These are phyloP conservation scores for Ptilorrhoa leucosticta DNA, from an alignment of 2,113 vertebrate genomes.

Conservation along the genomic window DNA sequence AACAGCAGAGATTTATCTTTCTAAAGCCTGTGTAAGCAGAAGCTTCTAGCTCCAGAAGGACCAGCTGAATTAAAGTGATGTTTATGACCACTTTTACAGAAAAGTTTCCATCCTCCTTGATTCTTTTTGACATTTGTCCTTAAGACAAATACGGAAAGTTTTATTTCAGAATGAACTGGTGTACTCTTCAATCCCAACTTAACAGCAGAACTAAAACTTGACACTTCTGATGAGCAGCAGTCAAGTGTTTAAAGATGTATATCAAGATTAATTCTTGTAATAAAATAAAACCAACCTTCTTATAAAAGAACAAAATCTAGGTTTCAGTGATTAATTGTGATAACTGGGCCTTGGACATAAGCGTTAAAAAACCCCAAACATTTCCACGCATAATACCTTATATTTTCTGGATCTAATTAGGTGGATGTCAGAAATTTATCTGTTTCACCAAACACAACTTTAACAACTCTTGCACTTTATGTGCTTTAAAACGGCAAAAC, in stretches of 20 bases:
- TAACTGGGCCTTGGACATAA: background rate
- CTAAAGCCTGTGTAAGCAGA: background rate
- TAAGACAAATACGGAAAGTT: background rate
- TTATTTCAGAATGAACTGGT: background rate
- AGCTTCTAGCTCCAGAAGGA: background rate
- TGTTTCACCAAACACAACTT: background rate
- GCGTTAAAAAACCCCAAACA: background rate
- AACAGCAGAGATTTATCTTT: background rate
- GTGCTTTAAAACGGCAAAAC: background rate
- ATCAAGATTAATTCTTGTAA: background rate
- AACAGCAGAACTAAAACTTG: background rate
- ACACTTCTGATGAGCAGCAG: background rate
- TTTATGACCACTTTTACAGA: background rate
- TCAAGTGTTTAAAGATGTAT: background rate
- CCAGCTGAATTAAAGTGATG: background rate
- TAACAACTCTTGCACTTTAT: background rate
- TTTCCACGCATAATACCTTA: background rate
- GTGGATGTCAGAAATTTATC: background rate
- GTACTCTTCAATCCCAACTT: background rate
- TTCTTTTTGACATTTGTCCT: background rate
- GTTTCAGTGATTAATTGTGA: background rate
- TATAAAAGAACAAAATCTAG: background rate
- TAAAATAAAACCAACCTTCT: background rate
- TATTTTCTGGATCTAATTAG: background rate
- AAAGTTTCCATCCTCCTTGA: background rate